Evolutionary conservation across 2,888 invertebrate genomes (phyloP), one percentile per base, ranked within the genome.

Genomic region (Liposcelis brunnea): DNA sequence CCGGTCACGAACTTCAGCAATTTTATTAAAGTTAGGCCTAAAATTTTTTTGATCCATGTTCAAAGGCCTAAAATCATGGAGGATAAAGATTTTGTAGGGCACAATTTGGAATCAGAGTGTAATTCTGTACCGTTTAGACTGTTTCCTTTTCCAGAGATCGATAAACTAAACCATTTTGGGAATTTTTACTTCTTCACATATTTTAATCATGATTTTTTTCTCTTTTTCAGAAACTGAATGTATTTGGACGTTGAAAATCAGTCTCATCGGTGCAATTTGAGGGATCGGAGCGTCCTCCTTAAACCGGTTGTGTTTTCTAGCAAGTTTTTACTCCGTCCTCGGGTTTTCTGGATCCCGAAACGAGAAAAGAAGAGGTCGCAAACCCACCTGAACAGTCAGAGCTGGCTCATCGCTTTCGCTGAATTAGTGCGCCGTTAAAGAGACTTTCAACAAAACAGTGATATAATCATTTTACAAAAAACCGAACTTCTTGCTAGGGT

Each of bases 291-390:
- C 47, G 35, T 38, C 35, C n/a, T n/a, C n/a, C 46, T 56, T 52
- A 58, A 56, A 51, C 55, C 55, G 26, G 56, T 57, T 35, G 52
- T 52, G 5, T 26, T 26, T 8, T 26, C 26, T 26, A 26, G 26
- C 26, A 40, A 21, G 21, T 18, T 16, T 19, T 19, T 14, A 18
- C 40, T 21, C n/a, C 40, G n/a, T n/a, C 56, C 57, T 19, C 54
- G 58, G 47, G 57, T 58, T 21, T 61, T 60, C 54, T 60, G 60
- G 57, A 60, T 61, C 37, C 59, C 58, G 15, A 62, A 63, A 51
- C 52, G 59, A 37, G 61, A 61, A 51, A 58, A 59, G 51, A 61
- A 61, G 54, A 57, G 61, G 57, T 8, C 43, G 12, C 31, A 43
- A 26, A 18, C 36, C 12, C 32, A 31, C 10, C 44, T 34, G 18